Base-by-base conservation (phyloP, 2,888 invertebrate genomes). In the Yponomeuta cagnagella region DNA sequence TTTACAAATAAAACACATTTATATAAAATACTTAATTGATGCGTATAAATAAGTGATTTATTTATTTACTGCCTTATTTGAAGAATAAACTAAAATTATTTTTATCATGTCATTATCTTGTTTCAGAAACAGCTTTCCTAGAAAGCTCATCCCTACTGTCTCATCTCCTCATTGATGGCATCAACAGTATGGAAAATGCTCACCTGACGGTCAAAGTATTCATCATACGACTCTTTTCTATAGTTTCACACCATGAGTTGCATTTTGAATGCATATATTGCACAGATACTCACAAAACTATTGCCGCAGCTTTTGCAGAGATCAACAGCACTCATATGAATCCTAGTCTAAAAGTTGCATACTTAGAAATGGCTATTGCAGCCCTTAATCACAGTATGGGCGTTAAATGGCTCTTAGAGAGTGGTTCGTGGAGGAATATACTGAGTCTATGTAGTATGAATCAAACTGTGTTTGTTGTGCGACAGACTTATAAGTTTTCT, bases 391-490 rank as follows among this genome's bases (percentile, higher is more conserved):
- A 96, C 78, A 89, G 90, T 73, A 89, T 94, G 3, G 96, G 96
- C 0, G 81, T 95, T 48, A 85, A 91, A 48, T 96, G 95, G 94
- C 86, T 96, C 4, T 87, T 94, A n/a, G 85, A 93, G 72, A 90
- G 87, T 72, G 94, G 93, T 23, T 83, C 93, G 15, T 96, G 96
- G 96, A 93, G 90, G 72, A 92, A 94, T 75, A 93, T 96, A 48
- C 83, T 96, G 4, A 90, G 90, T 72, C 93, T 94, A 70, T 94
- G 94, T 73, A 93, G 95, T 75, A 89, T 93, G 71, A 94, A 94
- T 81, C 94, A 95, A 73, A 96, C 96, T 0, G 88, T 96, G 64
- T 96, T 96, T 78, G 94, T 96, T 10, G 93, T 94, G 0, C 92
- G 94, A 63, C 95, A 95, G 79, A 94, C 95, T 9, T 94, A 95